phyloP scores from a whole-genome alignment of 1,140 invertebrate species.

The Chionoecetes opilio region DNA sequence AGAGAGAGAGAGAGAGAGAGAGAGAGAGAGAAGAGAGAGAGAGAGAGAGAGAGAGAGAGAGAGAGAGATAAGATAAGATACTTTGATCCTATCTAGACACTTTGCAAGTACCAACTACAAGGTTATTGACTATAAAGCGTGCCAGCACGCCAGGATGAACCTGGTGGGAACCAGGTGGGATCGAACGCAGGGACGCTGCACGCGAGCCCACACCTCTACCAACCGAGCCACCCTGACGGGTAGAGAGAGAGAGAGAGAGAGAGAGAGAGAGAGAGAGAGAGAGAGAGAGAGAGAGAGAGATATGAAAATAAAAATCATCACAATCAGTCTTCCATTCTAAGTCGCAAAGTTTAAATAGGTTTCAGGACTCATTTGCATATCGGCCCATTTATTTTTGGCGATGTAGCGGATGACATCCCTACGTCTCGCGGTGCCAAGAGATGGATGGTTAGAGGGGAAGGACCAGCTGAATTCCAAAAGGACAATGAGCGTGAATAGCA shows the following conservation, averaged over 20 bases:
- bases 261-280: not conserved
- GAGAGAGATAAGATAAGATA: too few species aligned
- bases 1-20: constrained; percentile 69
- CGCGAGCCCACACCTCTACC: too few species aligned
- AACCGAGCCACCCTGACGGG: too few species aligned
- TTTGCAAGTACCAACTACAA: too few species aligned
- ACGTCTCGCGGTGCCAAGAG: not conserved
- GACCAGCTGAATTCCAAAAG: not conserved
- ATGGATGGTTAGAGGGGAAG: not conserved
- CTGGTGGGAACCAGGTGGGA: too few species aligned
- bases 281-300: constrained; percentile 39
- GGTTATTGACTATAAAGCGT: too few species aligned
- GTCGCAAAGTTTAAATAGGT: constrained; percentile 51
- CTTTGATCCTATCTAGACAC: too few species aligned
- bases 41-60: constrained; percentile 66
- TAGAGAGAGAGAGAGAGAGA: constrained; percentile 17
- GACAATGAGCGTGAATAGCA: not conserved
- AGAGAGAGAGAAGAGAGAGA: constrained; percentile 60
- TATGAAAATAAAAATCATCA: not conserved
- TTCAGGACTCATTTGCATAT: constrained; percentile 43
- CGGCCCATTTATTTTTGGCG: constrained; percentile 14
- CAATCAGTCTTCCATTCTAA: constrained; percentile 48
- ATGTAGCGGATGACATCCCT: constrained; percentile 34
- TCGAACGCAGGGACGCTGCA: too few species aligned
- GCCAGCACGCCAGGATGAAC: too few species aligned